These are phyloP conservation scores for Chromis chromis DNA, from an alignment of 2,797 vertebrate genomes.

Conservation along the genomic window DNA sequence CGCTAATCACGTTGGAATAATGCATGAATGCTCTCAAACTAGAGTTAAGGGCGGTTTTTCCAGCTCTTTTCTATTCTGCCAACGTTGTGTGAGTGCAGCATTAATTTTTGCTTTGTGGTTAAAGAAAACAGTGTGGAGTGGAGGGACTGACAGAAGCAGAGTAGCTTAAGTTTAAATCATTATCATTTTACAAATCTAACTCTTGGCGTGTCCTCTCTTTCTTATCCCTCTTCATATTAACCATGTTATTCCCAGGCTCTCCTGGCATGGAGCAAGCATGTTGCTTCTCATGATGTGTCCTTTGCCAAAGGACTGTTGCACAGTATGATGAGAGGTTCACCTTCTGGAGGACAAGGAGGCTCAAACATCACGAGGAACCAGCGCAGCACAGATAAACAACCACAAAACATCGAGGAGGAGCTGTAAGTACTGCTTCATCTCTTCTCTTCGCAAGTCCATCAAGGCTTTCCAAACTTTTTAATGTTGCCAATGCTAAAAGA, in stretches of 20 bases:
- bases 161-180: neutral
- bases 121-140: neutral
- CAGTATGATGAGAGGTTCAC: conserved; percentile 55
- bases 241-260: conserved; percentile 65
- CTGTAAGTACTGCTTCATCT: conserved; percentile 68
- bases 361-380: conserved; percentile 19
- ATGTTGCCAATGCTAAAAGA: too few relatives aligned
- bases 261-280: conserved; percentile 74
- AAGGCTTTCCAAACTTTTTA: too few relatives aligned
- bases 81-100: too few relatives aligned
- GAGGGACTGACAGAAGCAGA: too few relatives aligned
- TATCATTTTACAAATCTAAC: too few relatives aligned
- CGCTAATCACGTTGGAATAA: too few relatives aligned
- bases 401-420: conserved; percentile 75
- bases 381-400: conserved; percentile 59
- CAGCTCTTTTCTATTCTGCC: too few relatives aligned
- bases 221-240: neutral
- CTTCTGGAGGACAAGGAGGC: conserved; percentile 18
- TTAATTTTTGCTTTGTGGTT: neutral
- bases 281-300: conserved; percentile 71
- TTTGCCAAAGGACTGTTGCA: conserved; percentile 72
- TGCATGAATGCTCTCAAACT: too few relatives aligned
- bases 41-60: too few relatives aligned
- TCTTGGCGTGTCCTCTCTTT: neutral
- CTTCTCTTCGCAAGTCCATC: too few relatives aligned